Base-by-base conservation (phyloP, 2,888 invertebrate genomes). In the Ernsta delagoae region DNA sequence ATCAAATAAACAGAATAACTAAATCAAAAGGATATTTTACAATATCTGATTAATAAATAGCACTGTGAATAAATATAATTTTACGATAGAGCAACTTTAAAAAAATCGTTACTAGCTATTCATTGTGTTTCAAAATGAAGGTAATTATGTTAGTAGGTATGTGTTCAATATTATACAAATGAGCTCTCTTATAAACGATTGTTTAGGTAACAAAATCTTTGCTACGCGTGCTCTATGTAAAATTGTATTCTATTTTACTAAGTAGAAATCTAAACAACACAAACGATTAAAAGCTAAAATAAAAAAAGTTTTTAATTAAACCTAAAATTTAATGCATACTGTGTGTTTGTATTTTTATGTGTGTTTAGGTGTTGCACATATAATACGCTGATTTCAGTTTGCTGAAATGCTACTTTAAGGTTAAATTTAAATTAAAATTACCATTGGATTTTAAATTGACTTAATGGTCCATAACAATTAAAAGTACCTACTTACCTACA, bases 1-100 rank as follows among this genome's bases (percentile, higher is more conserved):
- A 92, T 92, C 90, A 75, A 81, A 78, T 80, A 82, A 85, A 75
- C 77, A 81, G 80, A 78, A 65, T 76, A 77, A 77, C 76, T 79
- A 79, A 64, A 70, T 31, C n/a, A 50, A 65, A 71, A 79, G 75
- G 75, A 75, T 75, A 73, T 74, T 78, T 77, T 75, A 70, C 70
- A 75, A 76, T 77, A 79, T 71, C 70, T 61, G 77, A 74, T 5
- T 11, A 59, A 63, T 63, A 72, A 68, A 70, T 71, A 70, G 70
- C 68, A 59, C 59, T 70, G 24, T 59, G 63, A 59, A 70, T 72
- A 72, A 68, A 64, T 73, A 71, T 71, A 61, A 69, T 74, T 75
- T 69, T 69, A 69, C 68, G 50, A 34, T 39, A 69, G 62, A 69
- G 62, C 62, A 61, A 56, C 1, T 24, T 24, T 24, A 1, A 24